Conservation (phyloP, 53 echinoderm and acorn worm genomes). For the Mesocentrotus franciscanus region DNA sequence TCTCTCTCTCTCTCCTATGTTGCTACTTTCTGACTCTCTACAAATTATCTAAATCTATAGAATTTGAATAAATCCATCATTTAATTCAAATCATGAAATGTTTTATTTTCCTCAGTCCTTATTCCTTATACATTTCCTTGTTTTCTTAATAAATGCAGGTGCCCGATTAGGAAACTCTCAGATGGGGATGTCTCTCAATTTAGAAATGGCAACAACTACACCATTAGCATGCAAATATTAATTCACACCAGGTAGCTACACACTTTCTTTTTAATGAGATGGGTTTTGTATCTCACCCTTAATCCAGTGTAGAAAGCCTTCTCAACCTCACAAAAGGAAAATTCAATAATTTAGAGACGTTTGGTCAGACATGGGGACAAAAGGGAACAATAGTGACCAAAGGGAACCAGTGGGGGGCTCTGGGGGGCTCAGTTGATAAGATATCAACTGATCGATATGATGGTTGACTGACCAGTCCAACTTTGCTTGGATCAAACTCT, state of each 20-base stretch:
- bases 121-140: neutral
- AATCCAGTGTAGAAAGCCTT: constrained; percentile 7
- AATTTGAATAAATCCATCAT: neutral
- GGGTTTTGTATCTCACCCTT: neutral
- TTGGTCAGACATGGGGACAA: constrained; percentile 47
- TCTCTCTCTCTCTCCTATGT: neutral
- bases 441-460: constrained; percentile 57
- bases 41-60: neutral
- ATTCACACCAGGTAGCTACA: constrained; percentile 10
- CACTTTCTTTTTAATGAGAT: neutral
- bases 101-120: neutral
- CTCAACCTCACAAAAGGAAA: constrained; percentile 44
- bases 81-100: neutral
- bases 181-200: neutral
- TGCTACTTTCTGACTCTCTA: neutral
- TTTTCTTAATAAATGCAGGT: neutral
- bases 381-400: constrained; percentile 37
- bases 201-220: neutral
- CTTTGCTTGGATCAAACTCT: constrained; percentile 14
- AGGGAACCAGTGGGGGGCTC: constrained; percentile 27
- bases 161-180: neutral
- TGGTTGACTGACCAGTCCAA: constrained; percentile 51
- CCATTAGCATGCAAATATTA: neutral
- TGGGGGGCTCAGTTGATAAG: constrained; percentile 24
- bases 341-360: constrained; percentile 53